These are phyloP conservation scores for Callaeas wilsoni DNA, from an alignment of 2,113 vertebrate genomes.

Conservation along the genomic window DNA sequence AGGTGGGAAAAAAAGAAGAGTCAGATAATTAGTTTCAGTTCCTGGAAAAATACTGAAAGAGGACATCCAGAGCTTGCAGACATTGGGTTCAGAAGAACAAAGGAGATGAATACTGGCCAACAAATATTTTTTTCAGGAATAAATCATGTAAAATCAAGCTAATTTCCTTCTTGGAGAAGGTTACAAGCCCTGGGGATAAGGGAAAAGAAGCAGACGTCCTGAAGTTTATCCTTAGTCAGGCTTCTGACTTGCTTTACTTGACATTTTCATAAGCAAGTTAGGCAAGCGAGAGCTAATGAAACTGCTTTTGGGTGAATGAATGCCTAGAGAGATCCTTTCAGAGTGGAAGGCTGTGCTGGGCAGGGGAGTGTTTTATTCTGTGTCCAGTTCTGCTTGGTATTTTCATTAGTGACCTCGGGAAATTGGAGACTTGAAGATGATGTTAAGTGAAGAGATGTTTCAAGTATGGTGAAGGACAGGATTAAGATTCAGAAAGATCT, in stretches of 20 bases:
- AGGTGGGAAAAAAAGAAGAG: not conserved
- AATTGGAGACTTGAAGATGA: not conserved
- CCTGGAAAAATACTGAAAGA: constrained; percentile 27
- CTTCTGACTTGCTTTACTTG: constrained; percentile 37
- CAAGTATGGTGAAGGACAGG: not conserved
- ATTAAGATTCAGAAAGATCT: not conserved
- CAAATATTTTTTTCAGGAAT: constrained; percentile 23
- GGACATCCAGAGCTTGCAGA: not conserved
- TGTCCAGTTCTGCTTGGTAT: not conserved
- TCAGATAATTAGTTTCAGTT: constrained; percentile 1
- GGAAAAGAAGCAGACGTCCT: constrained; percentile 1
- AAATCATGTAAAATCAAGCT: constrained; percentile 22
- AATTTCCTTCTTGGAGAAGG: constrained; percentile 27
- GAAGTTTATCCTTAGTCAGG: constrained; percentile 17
- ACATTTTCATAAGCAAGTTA: constrained; percentile 28
- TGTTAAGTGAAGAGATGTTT: not conserved
- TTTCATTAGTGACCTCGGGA: not conserved
- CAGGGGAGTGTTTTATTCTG: not conserved
- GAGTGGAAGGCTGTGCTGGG: not conserved
- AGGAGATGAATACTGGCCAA: constrained; percentile 13
- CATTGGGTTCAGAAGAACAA: constrained; percentile 25
- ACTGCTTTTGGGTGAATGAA: constrained; percentile 2
- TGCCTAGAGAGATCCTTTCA: constrained; percentile 8
- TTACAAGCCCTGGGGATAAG: constrained; percentile 10
- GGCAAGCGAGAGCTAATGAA: constrained; percentile 21